These are phyloP conservation scores for Riptortus pedestris DNA, from an alignment of 1,140 invertebrate species.

Conservation along the genomic window DNA sequence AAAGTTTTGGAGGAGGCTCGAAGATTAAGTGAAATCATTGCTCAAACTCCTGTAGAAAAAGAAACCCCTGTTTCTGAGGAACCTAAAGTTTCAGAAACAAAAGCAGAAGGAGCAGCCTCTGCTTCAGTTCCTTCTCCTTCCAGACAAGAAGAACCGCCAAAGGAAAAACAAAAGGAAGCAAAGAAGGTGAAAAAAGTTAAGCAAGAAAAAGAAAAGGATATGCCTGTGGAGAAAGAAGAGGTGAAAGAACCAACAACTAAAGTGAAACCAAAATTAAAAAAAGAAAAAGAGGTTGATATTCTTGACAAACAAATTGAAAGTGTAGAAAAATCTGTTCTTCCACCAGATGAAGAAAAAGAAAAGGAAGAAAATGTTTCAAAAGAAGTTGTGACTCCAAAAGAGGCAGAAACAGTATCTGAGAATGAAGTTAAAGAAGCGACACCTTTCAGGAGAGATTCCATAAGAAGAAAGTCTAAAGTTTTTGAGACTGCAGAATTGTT, in stretches of 20 bases:
- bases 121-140: neutral
- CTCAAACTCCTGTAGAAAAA: neutral
- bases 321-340: conserved; percentile 34
- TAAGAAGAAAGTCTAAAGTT: conserved; percentile 53
- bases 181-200: conserved; percentile 35
- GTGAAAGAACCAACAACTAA: conserved; percentile 36
- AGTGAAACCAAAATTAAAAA: neutral
- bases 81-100: neutral
- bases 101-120: neutral
- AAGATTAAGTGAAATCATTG: conserved; percentile 19
- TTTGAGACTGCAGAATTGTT: conserved; percentile 62
- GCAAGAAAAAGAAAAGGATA: conserved; percentile 29
- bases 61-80: neutral
- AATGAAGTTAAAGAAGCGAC: conserved; percentile 1
- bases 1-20: conserved; percentile 26
- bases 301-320: conserved; percentile 33
- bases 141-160: neutral
- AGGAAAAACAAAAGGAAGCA: conserved; percentile 33
- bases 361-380: conserved; percentile 12
- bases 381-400: conserved; percentile 1
- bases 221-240: conserved; percentile 21
- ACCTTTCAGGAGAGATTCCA: conserved; percentile 28
- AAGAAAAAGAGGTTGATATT: conserved; percentile 7
- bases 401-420: neutral
- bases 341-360: conserved; percentile 32